A percentile compares a stretch with the other conserved stretches of the same genome.
Conservation (phyloP, 2,113 vertebrate genomes). For the Thinocorus orbignyianus region DNA sequence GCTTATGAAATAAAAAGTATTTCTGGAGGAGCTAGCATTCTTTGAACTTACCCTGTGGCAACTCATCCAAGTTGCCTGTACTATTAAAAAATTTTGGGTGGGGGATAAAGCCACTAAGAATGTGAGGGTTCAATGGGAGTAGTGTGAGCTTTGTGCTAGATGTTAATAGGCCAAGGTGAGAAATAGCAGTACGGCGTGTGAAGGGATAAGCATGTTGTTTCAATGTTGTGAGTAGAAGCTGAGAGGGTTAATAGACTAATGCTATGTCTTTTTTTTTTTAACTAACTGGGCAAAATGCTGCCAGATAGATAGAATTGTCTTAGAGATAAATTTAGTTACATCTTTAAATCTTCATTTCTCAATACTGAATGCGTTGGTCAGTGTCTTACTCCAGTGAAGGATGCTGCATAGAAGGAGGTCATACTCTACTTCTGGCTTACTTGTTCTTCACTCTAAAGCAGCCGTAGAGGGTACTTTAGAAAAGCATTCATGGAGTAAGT, state of each 20-base stretch:
- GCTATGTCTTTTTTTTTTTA: not conserved
- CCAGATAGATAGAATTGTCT: not conserved
- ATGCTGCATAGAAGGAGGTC: not conserved
- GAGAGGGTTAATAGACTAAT: not conserved
- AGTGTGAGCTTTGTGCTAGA: fast-evolving
- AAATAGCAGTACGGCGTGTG: not conserved
- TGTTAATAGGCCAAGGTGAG: not conserved
- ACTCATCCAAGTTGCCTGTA: not conserved
- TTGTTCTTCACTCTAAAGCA: not conserved
- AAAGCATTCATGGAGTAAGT: not conserved
- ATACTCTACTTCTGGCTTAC: not conserved
- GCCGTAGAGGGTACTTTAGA: not conserved
- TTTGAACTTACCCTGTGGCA: not conserved
- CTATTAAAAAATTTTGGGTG: not conserved
- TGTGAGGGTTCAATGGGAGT: not conserved
- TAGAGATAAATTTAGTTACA: not conserved
- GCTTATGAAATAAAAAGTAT: not conserved
- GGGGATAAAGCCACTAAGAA: not conserved
- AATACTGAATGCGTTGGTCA: not conserved
- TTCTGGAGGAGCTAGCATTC: not conserved
- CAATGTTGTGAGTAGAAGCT: not conserved
- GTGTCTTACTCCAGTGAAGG: not conserved
- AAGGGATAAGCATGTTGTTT: not conserved
- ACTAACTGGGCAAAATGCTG: not conserved
- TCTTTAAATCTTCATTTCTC: not conserved